Evolutionary conservation across 2,888 invertebrate species (phyloP).

Genomic region (Neria commutata): DNA sequence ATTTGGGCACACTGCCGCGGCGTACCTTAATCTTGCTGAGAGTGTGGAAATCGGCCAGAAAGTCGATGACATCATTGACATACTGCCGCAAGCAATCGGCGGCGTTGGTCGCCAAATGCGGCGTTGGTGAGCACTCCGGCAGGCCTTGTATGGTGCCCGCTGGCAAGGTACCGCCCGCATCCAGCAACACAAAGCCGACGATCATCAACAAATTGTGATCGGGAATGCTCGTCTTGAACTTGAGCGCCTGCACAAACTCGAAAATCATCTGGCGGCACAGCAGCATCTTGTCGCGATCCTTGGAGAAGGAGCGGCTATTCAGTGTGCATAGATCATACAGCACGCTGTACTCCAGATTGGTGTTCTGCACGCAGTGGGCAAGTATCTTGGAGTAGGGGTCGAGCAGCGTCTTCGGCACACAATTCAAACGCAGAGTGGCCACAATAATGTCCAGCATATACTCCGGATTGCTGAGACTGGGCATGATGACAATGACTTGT

Average conservation of each 20-base stretch:
- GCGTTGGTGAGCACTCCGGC: slow-evolving; percentile 54
- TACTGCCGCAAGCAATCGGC: slow-evolving; percentile 94
- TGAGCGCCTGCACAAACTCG: slow-evolving; percentile 93
- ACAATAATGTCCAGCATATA: slow-evolving; percentile 78
- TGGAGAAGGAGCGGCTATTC: slow-evolving; percentile 86
- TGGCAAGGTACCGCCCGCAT: slow-evolving; percentile 87
- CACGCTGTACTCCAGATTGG: slow-evolving; percentile 76
- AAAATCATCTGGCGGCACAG: slow-evolving; percentile 90
- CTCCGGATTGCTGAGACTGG: slow-evolving; percentile 73
- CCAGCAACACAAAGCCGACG: slow-evolving; percentile 87
- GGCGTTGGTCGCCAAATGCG: slow-evolving; percentile 76
- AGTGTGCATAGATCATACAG: slow-evolving; percentile 88
- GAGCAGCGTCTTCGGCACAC: slow-evolving; percentile 73
- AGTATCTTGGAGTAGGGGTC: slow-evolving; percentile 96
- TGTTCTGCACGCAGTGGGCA: slow-evolving; percentile 90
- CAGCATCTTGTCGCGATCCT: slow-evolving; percentile 93
- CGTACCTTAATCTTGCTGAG: slow-evolving; percentile 93
- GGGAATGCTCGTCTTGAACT: slow-evolving; percentile 93
- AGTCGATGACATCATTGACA: slow-evolving; percentile 90
- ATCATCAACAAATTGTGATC: slow-evolving; percentile 93
- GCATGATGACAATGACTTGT: slow-evolving; percentile 72
- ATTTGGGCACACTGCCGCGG: background rate
- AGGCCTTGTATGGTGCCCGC: slow-evolving; percentile 73
- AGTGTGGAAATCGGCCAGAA: slow-evolving; percentile 94
- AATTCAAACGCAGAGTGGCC: slow-evolving; percentile 82